phyloP scores from a whole-genome alignment of 2,797 vertebrate genomes.

The Pangasius krempfi region DNA sequence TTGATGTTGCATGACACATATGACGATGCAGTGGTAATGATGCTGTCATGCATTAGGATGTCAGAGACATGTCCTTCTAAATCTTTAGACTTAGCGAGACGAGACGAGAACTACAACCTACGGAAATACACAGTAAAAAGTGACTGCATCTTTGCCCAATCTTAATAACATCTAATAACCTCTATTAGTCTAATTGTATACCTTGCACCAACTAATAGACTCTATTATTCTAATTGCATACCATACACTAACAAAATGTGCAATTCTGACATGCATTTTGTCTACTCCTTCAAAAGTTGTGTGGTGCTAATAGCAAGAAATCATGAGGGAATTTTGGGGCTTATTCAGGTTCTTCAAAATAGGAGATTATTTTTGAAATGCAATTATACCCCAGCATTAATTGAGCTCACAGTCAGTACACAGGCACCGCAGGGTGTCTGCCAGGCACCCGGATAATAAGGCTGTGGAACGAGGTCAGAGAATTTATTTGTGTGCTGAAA shows the following conservation, averaged over 20 bases:
- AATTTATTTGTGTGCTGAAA: slow-evolving; percentile 55
- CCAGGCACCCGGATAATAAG: slow-evolving; percentile 52
- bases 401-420: slow-evolving; percentile 52
- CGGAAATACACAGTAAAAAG: not conserved
- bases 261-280: not conserved
- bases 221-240: not conserved
- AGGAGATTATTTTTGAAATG: slow-evolving; percentile 55
- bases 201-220: not conserved
- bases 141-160: not conserved
- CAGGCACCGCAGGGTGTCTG: slow-evolving; percentile 46
- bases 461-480: slow-evolving; percentile 57
- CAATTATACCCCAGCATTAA: slow-evolving; percentile 56
- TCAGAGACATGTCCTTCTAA: not conserved
- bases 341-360: slow-evolving; percentile 43
- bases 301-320: slow-evolving; percentile 12
- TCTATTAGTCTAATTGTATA: not conserved
- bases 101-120: not conserved
- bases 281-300: slow-evolving; percentile 22
- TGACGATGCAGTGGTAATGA: slow-evolving; percentile 14
- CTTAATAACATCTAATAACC: not conserved
- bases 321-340: slow-evolving; percentile 38
- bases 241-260: not conserved
- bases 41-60: not conserved
- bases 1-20: slow-evolving; percentile 28
- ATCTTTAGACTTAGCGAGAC: not conserved